A percentile compares a stretch with the other conserved stretches of the same genome.
Evolutionary conservation across 2,113 vertebrate genomes (phyloP).

Genomic region (Saccopteryx bilineata): DNA sequence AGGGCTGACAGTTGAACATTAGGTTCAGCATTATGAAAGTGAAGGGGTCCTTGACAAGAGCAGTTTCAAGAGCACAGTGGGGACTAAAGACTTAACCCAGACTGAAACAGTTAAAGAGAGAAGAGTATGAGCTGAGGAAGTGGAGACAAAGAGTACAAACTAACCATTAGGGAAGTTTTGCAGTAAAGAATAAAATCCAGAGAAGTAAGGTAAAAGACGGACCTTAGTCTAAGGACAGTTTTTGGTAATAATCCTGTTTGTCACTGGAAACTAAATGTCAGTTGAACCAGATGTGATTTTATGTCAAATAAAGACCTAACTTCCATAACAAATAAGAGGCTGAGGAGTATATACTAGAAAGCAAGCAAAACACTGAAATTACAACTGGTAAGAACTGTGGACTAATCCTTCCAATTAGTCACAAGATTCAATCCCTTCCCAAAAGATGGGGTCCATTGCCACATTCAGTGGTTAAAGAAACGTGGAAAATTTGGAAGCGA

Average conservation of each 20-base stretch:
- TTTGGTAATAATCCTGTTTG: constrained; percentile 9
- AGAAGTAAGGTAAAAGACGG: background rate
- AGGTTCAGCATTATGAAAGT: background rate
- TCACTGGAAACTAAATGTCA: constrained; percentile 42
- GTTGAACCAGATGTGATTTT: constrained; percentile 53
- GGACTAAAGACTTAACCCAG: background rate
- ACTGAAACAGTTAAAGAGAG: constrained; percentile 36
- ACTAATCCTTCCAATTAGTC: constrained; percentile 46
- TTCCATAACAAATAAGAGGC: constrained; percentile 54
- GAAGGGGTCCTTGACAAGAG: background rate
- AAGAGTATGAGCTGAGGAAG: constrained; percentile 3
- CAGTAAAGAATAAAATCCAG: background rate
- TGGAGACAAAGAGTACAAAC: background rate
- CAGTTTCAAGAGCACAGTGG: background rate
- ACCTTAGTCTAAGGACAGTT: background rate
- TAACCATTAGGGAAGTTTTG: background rate
- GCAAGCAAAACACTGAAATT: constrained; percentile 44
- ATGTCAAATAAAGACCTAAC: constrained; percentile 45
- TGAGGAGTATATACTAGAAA: constrained; percentile 12
- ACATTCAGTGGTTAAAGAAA: constrained; percentile 20
- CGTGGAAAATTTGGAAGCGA: constrained; percentile 48
- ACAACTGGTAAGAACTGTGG: constrained; percentile 33
- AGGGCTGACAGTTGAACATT: background rate
- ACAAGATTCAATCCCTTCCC: constrained; percentile 35
- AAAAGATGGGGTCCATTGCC: background rate